These are phyloP conservation scores for Phortica magna DNA, from an alignment of 2,888 invertebrate species.

Conservation along the genomic window DNA sequence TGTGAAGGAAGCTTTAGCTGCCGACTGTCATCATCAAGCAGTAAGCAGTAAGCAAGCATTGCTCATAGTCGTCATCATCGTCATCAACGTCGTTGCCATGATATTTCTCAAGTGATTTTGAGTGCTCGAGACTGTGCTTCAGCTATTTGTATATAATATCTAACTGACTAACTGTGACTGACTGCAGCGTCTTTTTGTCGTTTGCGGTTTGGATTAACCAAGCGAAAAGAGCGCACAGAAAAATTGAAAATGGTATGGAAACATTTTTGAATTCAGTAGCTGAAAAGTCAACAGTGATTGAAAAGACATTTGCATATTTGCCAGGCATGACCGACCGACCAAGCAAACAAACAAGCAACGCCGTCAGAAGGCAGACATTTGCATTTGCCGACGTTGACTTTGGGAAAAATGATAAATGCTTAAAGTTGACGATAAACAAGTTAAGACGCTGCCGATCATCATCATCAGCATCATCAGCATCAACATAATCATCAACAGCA, in stretches of 20 bases:
- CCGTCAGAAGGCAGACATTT: neutral
- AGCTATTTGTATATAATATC: conserved; percentile 1
- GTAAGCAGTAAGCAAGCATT: neutral
- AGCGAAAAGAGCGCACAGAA: neutral
- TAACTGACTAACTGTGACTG: neutral
- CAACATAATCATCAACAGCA: neutral
- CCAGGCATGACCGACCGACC: neutral
- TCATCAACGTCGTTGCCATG: conserved; percentile 10
- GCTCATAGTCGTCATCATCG: neutral
- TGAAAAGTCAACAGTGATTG: conserved; percentile 23
- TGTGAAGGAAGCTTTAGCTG: conserved; percentile 32
- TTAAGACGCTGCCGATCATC: conserved; percentile 10
- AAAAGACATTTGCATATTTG: conserved; percentile 25
- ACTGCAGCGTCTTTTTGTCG: neutral
- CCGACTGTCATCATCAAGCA: conserved; percentile 26
- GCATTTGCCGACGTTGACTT: neutral
- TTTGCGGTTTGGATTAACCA: conserved; percentile 21
- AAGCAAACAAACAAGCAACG: neutral
- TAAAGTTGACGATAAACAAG: conserved; percentile 10
- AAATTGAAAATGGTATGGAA: conserved; percentile 4
- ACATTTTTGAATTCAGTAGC: conserved; percentile 25
- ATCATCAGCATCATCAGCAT: neutral
- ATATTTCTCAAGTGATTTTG: conserved; percentile 10
- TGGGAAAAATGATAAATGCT: conserved; percentile 9
- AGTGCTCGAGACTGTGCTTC: conserved; percentile 10